These are phyloP conservation scores for Mechanitis mazaeus DNA, from an alignment of 2,888 invertebrate species.

Conservation along the genomic window DNA sequence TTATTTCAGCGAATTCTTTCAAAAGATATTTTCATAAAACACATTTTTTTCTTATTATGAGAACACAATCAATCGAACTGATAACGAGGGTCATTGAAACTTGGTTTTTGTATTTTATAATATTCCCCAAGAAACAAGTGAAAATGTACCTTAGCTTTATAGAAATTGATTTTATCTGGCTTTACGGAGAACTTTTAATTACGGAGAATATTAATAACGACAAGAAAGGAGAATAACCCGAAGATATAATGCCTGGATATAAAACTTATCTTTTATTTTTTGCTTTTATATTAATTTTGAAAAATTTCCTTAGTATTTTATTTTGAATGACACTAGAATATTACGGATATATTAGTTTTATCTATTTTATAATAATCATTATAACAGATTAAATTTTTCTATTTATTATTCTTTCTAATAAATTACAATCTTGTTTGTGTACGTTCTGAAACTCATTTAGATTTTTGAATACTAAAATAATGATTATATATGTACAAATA, in stretches of 20 bases:
- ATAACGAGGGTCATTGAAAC: conserved; percentile 3
- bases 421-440: too few species aligned
- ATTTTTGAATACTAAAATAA: too few species aligned
- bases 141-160: conserved; percentile 5
- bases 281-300: not conserved
- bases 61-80: conserved; percentile 1
- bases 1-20: not conserved
- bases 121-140: not conserved
- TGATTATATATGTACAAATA: too few species aligned
- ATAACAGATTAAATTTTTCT: too few species aligned
- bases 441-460: too few species aligned
- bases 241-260: conserved; percentile 1
- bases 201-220: conserved; percentile 5
- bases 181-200: conserved; percentile 6
- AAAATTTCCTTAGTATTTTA: too few species aligned
- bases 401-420: too few species aligned
- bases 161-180: conserved; percentile 4
- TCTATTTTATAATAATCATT: too few species aligned
- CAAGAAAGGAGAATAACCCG: conserved; percentile 3
- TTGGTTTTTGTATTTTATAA: conserved; percentile 5
- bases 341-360: too few species aligned
- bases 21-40: not conserved
- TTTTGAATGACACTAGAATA: too few species aligned
- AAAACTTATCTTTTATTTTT: conserved; percentile 2
- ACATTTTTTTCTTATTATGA: not conserved